These are phyloP conservation scores for Spermophilus dauricus DNA, from an alignment of 2,113 vertebrate genomes.

Conservation along the genomic window DNA sequence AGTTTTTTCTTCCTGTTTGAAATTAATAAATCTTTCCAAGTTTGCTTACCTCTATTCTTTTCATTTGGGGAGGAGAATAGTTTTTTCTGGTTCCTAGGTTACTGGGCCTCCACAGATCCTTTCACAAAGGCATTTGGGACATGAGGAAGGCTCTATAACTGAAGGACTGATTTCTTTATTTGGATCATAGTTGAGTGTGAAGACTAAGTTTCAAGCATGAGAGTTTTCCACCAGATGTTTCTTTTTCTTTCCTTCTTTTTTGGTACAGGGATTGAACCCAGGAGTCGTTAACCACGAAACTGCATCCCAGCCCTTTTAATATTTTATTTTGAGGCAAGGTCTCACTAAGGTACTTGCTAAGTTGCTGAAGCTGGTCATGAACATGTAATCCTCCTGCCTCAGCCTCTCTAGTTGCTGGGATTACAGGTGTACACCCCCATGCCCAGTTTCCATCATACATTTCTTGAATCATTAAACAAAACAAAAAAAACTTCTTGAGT, in stretches of 20 bases:
- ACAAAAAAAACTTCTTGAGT: not conserved
- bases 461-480: not conserved
- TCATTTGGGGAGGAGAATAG: not conserved
- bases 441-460: not conserved
- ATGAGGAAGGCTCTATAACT: not conserved
- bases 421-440: no score
- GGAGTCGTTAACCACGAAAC: no score
- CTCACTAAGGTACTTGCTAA: no score
- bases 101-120: not conserved
- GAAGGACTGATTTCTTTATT: not conserved
- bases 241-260: no score
- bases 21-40: not conserved
- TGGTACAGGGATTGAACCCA: no score
- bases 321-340: no score
- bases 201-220: not conserved
- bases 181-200: not conserved
- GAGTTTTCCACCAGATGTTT: conserved; percentile 33
- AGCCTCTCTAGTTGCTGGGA: no score
- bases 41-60: not conserved
- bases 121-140: not conserved
- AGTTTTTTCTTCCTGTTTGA: conserved; percentile 1
- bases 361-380: no score
- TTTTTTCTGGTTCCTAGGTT: not conserved
- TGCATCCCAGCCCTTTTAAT: no score
- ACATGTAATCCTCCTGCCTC: no score